phyloP scores from a whole-genome alignment of 2,113 vertebrate species.

The Toxostoma redivivum region DNA sequence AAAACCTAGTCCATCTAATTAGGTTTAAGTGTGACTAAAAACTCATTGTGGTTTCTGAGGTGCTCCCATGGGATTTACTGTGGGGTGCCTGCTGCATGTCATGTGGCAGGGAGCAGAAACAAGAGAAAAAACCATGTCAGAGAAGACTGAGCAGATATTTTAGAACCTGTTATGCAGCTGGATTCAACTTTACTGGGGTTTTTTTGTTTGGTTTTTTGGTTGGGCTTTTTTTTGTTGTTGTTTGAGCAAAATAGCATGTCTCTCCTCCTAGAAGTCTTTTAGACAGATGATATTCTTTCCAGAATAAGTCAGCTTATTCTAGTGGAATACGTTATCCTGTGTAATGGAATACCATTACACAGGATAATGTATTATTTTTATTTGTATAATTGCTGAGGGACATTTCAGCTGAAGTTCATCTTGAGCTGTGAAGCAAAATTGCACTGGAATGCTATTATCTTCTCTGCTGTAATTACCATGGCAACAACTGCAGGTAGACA shows the following conservation, averaged over 20 bases:
- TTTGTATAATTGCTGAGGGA: conserved; percentile 19
- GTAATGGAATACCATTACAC: neutral
- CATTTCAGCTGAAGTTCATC: neutral
- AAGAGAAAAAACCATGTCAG: neutral
- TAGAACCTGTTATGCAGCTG: neutral
- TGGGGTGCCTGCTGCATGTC: neutral
- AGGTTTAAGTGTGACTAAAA: neutral
- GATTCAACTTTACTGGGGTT: neutral
- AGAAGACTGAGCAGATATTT: conserved; percentile 11
- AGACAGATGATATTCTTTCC: neutral
- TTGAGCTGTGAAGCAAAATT: neutral
- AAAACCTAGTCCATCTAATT: neutral
- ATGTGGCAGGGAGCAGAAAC: neutral
- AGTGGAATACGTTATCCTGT: no score
- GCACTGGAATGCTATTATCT: neutral
- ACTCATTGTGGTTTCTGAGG: neutral
- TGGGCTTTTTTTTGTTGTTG: neutral
- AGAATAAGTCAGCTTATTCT: neutral
- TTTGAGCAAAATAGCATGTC: neutral
- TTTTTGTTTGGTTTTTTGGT: neutral
- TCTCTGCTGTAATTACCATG: conserved; percentile 45
- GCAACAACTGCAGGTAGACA: conserved; percentile 57
- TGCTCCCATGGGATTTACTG: neutral
- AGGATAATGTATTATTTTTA: neutral
- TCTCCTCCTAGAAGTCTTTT: neutral